Conservation (phyloP, 2,113 vertebrate species). For the Eira barbara region DNA sequence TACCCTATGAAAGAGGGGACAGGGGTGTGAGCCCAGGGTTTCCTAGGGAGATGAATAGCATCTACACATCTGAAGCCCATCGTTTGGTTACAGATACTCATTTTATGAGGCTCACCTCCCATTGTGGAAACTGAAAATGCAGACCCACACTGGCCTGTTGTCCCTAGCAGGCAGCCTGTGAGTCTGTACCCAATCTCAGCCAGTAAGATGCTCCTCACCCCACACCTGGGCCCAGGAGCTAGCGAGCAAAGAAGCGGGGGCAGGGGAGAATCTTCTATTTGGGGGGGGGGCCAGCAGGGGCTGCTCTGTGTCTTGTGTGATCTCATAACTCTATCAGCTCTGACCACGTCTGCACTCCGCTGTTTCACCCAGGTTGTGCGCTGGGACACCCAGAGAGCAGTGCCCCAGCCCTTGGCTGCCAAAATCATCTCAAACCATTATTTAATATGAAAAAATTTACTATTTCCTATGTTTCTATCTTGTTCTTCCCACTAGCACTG, state of each 20-base stretch:
- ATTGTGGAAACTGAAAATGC: not conserved
- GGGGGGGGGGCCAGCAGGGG: not conserved
- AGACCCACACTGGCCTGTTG: not conserved
- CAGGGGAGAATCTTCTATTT: not conserved
- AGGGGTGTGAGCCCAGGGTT: not conserved
- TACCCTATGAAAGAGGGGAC: not conserved
- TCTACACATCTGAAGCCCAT: accelerated
- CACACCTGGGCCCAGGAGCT: not conserved
- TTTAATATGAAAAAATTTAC: not conserved
- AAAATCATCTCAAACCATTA: not conserved
- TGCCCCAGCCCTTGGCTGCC: not conserved
- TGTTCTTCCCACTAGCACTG: not conserved
- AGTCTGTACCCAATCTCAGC: not conserved
- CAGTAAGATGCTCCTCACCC: not conserved
- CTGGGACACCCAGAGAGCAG: accelerated
- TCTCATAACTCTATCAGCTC: not conserved
- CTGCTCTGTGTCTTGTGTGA: not conserved
- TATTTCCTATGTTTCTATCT: not conserved
- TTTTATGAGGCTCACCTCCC: not conserved
- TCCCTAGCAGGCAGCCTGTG: not conserved
- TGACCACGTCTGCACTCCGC: too few relatives aligned
- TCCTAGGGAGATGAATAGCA: not conserved
- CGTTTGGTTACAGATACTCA: not conserved
- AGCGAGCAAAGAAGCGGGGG: not conserved
- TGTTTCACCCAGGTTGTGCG: not conserved